Evolutionary conservation across 2,888 invertebrate species (phyloP).

Genomic region (Cloeon dipterum): DNA sequence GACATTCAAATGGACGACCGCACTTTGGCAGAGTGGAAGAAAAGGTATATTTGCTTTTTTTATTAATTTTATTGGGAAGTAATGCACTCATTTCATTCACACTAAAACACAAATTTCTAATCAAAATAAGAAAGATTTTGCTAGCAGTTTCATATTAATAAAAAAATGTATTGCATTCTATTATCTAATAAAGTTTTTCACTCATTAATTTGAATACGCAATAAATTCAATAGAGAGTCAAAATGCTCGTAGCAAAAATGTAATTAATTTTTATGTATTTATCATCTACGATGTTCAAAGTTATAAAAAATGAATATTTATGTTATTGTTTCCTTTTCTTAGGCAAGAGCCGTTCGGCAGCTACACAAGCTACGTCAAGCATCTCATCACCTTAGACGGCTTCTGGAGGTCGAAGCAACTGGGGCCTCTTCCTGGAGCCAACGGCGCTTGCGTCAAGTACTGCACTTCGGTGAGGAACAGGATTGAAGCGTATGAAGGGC

Average conservation of each 20-base stretch:
- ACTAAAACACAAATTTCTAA: no score
- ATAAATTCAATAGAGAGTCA: background rate
- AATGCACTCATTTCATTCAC: no score
- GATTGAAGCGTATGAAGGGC: slow-evolving; percentile 46
- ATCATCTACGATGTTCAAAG: slow-evolving; percentile 54
- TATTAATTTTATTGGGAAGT: no score
- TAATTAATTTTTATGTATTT: no score
- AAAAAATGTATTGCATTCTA: no score
- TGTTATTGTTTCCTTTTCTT: no score
- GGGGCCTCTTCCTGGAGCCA: slow-evolving; percentile 44
- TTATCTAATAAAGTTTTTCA: no score
- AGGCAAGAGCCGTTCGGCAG: slow-evolving; percentile 71
- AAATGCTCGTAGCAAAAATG: background rate
- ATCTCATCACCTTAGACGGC: slow-evolving; percentile 58
- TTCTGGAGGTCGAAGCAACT: slow-evolving; percentile 63
- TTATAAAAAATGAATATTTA: slow-evolving; percentile 59
- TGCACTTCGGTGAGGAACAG: slow-evolving; percentile 60
- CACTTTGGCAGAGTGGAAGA: no score
- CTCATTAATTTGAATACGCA: background rate
- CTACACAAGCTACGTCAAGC: slow-evolving; percentile 63
- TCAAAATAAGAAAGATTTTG: no score
- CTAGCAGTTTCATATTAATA: no score
- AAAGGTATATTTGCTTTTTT: no score
- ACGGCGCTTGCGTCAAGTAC: slow-evolving; percentile 50
- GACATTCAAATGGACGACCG: no score